These are phyloP conservation scores for Notechis scutatus DNA, from an alignment of 2,113 vertebrate genomes.

Conservation along the genomic window DNA sequence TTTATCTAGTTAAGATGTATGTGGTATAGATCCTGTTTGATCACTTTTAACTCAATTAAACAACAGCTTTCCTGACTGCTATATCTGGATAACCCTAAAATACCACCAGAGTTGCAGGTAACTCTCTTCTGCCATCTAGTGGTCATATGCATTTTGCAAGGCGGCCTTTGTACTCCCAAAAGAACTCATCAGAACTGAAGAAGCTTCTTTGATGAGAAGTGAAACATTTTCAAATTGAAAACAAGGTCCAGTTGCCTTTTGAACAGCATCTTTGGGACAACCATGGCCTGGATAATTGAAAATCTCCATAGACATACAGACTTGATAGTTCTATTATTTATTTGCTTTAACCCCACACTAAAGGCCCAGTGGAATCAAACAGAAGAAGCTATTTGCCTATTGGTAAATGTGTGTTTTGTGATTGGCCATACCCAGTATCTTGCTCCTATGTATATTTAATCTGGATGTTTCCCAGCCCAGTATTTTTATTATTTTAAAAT, in stretches of 20 bases:
- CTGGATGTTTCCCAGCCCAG: too few relatives aligned
- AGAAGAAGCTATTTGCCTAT: not conserved
- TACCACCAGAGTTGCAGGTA: not conserved
- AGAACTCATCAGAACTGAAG: not conserved
- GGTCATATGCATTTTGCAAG: not conserved
- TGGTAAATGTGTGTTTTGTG: not conserved
- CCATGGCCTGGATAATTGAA: too few relatives aligned
- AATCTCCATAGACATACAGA: not conserved
- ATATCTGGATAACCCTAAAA: not conserved
- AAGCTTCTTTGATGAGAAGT: not conserved
- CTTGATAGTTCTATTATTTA: not conserved
- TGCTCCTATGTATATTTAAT: too few relatives aligned
- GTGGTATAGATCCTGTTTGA: not conserved
- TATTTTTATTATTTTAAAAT: too few relatives aligned
- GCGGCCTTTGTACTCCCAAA: not conserved
- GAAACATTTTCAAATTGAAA: not conserved
- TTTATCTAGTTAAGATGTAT: not conserved
- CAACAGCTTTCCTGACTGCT: not conserved
- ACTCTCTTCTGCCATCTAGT: not conserved
- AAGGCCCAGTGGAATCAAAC: not conserved
- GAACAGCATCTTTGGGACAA: too few relatives aligned
- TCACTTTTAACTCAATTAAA: not conserved
- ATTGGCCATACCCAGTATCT: not conserved
- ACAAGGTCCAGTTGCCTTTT: too few relatives aligned
- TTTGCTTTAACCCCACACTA: not conserved